Base-by-base conservation (phyloP, 2,888 invertebrate genomes). In the Frankliniella fusca region DNA sequence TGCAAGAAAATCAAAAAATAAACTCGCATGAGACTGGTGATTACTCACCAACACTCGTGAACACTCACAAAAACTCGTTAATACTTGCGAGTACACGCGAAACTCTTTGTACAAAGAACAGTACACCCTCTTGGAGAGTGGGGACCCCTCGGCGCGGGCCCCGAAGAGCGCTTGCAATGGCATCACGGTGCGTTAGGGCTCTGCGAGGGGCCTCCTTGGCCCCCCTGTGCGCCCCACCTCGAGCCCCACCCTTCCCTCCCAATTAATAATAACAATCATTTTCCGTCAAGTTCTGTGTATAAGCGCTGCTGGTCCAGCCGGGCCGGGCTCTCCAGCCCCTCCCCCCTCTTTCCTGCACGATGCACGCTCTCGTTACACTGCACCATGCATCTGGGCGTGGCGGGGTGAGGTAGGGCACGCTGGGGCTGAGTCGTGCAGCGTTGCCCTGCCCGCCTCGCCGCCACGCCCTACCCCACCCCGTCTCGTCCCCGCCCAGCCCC, bases 231-330 rank as follows among this genome's bases (percentile, higher is more conserved):
- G 54, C 15, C 15, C 54, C 18, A 54, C 5, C 54, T 5, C 54
- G 18, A 5, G 54, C 54, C 54, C 54, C 54, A 15, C 54, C 54
- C 18, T 20, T 54, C 54, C 54, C 54, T 54, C 38, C 54, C 70
- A 76, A 76, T 76, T 76, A 76, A 76, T 76, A 76, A 76, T 76
- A 76, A 76, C 70, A 76, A 76, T 76, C 23, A 76, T 76, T 76
- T 76, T 76, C 27, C 70, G 70, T 76, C 70, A 76, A 76, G 70
- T 27, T 76, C 70, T 23, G 70, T 76, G 27, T 76, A 76, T 27
- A 27, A 23, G 70, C 70, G 20, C 61, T 38, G 38, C 70, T 70
- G 20, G 70, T n/a, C 70, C n/a, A n/a, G 23, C 27, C 27, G 11
- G 5, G n/a, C 27, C 70, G 27, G 70, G 70, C 70, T 27, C 27